Base-by-base conservation (phyloP, 2,113 vertebrate genomes). In the Gasterosteus aculeatus region DNA sequence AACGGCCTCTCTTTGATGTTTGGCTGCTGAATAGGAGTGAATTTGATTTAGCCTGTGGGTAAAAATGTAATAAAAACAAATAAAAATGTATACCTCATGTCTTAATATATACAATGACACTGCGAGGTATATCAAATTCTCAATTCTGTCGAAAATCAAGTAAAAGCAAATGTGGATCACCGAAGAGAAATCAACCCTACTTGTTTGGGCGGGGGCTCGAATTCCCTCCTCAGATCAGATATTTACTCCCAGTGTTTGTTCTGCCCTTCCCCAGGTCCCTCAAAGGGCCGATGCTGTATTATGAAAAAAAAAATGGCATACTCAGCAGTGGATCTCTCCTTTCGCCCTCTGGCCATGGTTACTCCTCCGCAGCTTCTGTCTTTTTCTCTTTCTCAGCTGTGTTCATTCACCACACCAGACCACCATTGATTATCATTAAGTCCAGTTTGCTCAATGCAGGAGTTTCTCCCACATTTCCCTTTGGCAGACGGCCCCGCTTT, bases 401-500 rank as follows among this genome's bases (percentile, higher is more conserved):
- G 44, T 84, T 77, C 33, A 57, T 85, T 84, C 56, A 80, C 53
- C 11, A 53, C 38, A 63, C 41, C 22, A 76, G 26, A 29, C 35
- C 33, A 41, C 65, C 69, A 78, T 88, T 76, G 59, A 80, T 82
- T 65, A 39, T 84, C 56, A 85, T 87, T 86, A 72, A 46, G 64
- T 82, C 12, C 19, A 41, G 56, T n/a, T 57, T 74, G 29, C 62
- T 70, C 35, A 65, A 26, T 46, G 33, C 33, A 72, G 18, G 19
- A 57, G 54, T 19, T 77, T 71, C 29, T 85, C 61, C 66, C 59
- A 78, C 44, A 59, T 64, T 41, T 44, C 22, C 38, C 10, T 81
- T 76, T 59, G 42, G 70, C 56, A 81, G 29, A 33, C 53, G 39
- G 66, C 63, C 66, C 62, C 54, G 15, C 2, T 16, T n/a, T 69